These are phyloP conservation scores for Drosophila paulistorum DNA, from an alignment of 1,140 invertebrate species.

Conservation along the genomic window DNA sequence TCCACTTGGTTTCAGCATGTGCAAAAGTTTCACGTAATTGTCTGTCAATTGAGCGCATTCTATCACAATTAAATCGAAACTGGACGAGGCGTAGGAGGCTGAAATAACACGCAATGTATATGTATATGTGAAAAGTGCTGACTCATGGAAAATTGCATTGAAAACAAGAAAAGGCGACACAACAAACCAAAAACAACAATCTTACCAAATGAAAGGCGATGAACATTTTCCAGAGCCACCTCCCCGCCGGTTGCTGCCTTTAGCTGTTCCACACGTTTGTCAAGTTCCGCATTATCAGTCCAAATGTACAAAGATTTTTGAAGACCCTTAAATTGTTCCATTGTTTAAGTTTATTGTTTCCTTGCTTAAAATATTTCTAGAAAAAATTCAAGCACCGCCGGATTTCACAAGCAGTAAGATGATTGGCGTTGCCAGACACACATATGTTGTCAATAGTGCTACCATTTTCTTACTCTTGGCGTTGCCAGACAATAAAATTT, in stretches of 20 bases:
- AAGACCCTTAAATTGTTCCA: conserved; percentile 74
- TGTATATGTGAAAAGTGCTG: conserved; percentile 45
- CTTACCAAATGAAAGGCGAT: conserved; percentile 78
- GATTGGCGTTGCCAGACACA: neutral
- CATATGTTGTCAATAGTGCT: no score
- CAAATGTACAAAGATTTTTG: conserved; percentile 74
- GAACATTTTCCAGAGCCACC: conserved; percentile 75
- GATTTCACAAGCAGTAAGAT: conserved; percentile 27
- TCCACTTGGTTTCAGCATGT: conserved; percentile 86
- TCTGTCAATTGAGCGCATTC: conserved; percentile 84
- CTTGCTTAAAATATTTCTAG: conserved; percentile 22
- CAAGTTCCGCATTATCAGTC: conserved; percentile 64
- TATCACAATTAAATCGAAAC: conserved; percentile 85
- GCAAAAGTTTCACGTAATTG: conserved; percentile 84
- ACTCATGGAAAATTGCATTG: conserved; percentile 43
- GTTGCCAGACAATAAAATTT: no score
- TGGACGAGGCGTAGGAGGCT: conserved; percentile 85
- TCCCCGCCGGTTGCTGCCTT: conserved; percentile 69
- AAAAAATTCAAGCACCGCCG: conserved; percentile 31
- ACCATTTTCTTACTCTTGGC: no score
- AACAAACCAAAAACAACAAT: no score
- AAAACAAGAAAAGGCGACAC: neutral
- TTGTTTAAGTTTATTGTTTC: conserved; percentile 9
- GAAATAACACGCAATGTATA: conserved; percentile 44
- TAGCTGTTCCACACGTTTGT: conserved; percentile 59